Percentiles rank a stretch among this genome's conserved stretches.
Conservation (phyloP, 2,888 invertebrate genomes). For the Fissipunctia ypsillon region DNA sequence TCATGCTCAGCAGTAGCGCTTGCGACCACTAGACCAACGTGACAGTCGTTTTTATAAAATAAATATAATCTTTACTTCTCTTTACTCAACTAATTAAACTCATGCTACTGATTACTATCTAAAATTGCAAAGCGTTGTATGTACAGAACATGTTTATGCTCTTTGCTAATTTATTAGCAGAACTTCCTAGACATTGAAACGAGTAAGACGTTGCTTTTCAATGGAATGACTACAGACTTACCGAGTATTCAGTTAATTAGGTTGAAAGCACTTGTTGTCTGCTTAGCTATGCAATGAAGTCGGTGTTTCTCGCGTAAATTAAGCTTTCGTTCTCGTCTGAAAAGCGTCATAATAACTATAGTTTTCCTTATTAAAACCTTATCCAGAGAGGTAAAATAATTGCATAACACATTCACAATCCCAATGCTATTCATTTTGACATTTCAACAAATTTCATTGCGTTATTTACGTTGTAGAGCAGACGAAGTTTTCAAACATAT, state of each 20-base stretch:
- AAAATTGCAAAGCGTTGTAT: background rate
- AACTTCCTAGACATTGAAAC: background rate
- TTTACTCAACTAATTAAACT: background rate
- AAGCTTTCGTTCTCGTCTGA: background rate
- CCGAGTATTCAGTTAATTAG: background rate
- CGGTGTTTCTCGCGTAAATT: background rate
- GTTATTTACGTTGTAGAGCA: background rate
- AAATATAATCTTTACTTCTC: background rate
- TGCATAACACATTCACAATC: background rate
- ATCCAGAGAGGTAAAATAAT: background rate
- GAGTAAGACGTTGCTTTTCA: background rate
- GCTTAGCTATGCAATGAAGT: background rate
- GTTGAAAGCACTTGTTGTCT: background rate
- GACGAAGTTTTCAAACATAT: background rate
- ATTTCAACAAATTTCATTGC: background rate
- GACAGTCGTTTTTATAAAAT: no score
- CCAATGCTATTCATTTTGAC: background rate
- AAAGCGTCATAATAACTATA: constrained; percentile 44
- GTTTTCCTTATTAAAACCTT: background rate
- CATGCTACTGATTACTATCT: background rate
- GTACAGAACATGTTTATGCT: background rate
- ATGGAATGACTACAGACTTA: background rate
- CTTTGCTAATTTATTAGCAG: background rate
- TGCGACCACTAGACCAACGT: no score
- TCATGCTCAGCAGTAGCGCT: no score